Conservation (phyloP, 2,888 invertebrate species). For the Caenorhabditis wallacei region DNA sequence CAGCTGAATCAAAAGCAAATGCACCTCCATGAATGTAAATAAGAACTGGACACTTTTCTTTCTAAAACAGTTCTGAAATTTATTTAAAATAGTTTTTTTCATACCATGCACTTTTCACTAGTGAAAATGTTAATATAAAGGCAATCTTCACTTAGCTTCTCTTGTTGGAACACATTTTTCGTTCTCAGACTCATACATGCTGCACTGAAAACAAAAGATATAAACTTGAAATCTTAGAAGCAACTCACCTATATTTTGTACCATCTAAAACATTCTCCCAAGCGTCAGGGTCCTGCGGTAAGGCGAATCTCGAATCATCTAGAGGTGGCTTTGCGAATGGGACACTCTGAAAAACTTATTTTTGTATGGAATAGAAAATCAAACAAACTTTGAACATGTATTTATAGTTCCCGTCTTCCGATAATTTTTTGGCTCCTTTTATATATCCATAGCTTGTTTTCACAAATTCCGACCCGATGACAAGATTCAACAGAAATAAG, state of each 20-base stretch:
- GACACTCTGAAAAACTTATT: background rate
- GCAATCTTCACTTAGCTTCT: background rate
- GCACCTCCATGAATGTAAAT: slow-evolving; percentile 74
- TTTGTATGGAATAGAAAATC: too few species aligned
- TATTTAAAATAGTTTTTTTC: too few species aligned
- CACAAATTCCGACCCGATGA: too few species aligned
- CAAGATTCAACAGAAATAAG: too few species aligned
- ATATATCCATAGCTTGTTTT: too few species aligned
- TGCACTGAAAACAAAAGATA: too few species aligned
- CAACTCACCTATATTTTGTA: background rate
- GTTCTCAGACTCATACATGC: too few species aligned
- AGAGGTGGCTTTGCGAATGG: slow-evolving; percentile 14
- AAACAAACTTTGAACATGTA: slow-evolving; percentile 30
- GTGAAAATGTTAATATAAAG: slow-evolving; percentile 20
- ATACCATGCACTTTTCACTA: background rate
- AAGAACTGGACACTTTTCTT: slow-evolving; percentile 67
- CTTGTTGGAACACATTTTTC: too few species aligned
- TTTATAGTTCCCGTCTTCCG: background rate
- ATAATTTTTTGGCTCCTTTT: background rate
- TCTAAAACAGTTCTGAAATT: slow-evolving; percentile 25
- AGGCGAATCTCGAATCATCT: background rate
- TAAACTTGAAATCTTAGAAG: too few species aligned
- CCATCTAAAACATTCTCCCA: background rate
- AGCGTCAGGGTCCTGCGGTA: background rate
- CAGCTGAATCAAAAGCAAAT: slow-evolving; percentile 71